A percentile compares a stretch with the other conserved stretches of the same genome.
phyloP scores from a whole-genome alignment of 2,797 vertebrate species.

The Parambassis ranga region DNA sequence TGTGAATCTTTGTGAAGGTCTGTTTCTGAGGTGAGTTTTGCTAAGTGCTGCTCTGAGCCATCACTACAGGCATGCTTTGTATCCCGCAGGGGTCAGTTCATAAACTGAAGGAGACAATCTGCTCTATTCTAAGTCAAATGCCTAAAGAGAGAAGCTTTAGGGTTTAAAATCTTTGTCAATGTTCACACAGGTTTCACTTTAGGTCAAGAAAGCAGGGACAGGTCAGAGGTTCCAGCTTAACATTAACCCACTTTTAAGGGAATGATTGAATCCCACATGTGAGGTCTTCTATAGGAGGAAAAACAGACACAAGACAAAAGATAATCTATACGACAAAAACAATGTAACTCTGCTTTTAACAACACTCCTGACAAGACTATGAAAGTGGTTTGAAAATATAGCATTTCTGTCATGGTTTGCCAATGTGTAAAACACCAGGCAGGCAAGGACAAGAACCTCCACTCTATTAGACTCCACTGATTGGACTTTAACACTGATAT shows the following conservation, averaged over 20 bases:
- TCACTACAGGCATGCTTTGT: constrained; percentile 34
- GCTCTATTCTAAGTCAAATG: constrained; percentile 46
- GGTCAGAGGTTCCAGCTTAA: constrained; percentile 29
- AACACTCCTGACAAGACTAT: background rate
- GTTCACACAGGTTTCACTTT: constrained; percentile 51
- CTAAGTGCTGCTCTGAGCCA: constrained; percentile 27
- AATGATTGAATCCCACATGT: constrained; percentile 29
- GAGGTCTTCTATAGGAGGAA: background rate
- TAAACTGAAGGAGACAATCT: constrained; percentile 66
- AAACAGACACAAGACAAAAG: constrained; percentile 10
- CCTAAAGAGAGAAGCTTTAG: constrained; percentile 49
- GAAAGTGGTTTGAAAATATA: background rate
- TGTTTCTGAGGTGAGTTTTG: constrained; percentile 35
- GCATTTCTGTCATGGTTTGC: background rate
- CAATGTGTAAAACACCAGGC: background rate
- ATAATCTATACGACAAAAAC: background rate
- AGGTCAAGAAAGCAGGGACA: constrained; percentile 27
- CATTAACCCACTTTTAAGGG: constrained; percentile 33
- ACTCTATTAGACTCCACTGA: background rate
- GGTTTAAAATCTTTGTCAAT: constrained; percentile 35
- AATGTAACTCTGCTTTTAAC: background rate
- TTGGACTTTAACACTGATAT: background rate
- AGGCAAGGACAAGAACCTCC: too few relatives aligned
- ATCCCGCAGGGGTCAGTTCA: constrained; percentile 65
- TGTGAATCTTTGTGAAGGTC: constrained; percentile 27